phyloP scores from a whole-genome alignment of 2,888 invertebrate species.

The Plemyria rubiginata region DNA sequence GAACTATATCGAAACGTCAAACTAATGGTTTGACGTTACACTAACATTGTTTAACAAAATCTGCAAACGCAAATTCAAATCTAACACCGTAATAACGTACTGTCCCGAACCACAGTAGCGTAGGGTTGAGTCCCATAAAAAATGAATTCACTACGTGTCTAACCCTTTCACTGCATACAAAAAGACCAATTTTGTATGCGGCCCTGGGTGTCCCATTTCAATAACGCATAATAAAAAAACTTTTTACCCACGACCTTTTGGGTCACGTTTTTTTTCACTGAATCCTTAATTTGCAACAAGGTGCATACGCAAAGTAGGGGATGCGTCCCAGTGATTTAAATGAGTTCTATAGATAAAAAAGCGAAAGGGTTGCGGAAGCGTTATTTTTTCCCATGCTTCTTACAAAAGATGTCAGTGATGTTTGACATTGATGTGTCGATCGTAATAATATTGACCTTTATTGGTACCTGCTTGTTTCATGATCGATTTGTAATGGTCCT shows the following conservation, averaged over 20 bases:
- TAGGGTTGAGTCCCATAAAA: constrained; percentile 61
- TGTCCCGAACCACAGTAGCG: constrained; percentile 73
- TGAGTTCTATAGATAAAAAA: constrained; percentile 77
- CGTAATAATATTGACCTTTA: constrained; percentile 56
- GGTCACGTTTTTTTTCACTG: constrained; percentile 78
- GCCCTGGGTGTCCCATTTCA: constrained; percentile 83
- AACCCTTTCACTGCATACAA: constrained; percentile 72
- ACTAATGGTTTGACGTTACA: too few relatives aligned
- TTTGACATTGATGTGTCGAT: constrained; percentile 74
- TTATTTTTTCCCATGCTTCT: constrained; percentile 71
- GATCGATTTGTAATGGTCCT: constrained; percentile 45
- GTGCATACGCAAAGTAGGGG: constrained; percentile 80
- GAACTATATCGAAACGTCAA: too few relatives aligned
- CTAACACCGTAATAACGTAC: constrained; percentile 77
- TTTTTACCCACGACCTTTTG: constrained; percentile 82
- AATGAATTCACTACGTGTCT: constrained; percentile 66
- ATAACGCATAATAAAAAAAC: constrained; percentile 78
- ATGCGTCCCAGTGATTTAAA: constrained; percentile 71
- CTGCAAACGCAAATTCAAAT: constrained; percentile 66
- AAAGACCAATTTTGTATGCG: constrained; percentile 83
- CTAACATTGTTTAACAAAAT: constrained; percentile 30
- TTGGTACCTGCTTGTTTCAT: constrained; percentile 46
- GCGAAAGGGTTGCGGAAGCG: constrained; percentile 61
- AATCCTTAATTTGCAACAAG: constrained; percentile 85
- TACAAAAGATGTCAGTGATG: constrained; percentile 71